A percentile compares a stretch with the other conserved stretches of the same genome.
Evolutionary conservation across 2,888 invertebrate genomes (phyloP).

Genomic region (Meghimatium bilineatum): DNA sequence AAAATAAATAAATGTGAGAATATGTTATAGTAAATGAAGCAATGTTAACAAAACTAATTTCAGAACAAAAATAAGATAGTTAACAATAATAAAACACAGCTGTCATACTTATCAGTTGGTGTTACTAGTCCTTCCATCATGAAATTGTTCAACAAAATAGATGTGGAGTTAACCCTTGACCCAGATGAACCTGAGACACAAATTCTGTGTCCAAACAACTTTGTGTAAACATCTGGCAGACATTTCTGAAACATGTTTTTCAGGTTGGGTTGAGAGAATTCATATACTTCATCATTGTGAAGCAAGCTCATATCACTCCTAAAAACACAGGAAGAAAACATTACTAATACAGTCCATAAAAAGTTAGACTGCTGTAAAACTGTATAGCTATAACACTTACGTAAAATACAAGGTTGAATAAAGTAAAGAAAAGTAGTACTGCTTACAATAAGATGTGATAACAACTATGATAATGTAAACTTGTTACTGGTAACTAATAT

Average conservation of each 20-base stretch:
- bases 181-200: not conserved
- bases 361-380: too few relatives aligned
- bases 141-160: not conserved
- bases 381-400: too few relatives aligned
- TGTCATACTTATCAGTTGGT: constrained; percentile 5
- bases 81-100: not conserved
- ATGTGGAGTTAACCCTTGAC: not conserved
- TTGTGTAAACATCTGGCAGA: constrained; percentile 23
- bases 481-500: too few relatives aligned
- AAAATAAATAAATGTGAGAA: too few relatives aligned
- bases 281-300: constrained; percentile 14
- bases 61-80: not conserved
- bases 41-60: too few relatives aligned
- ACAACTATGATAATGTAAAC: too few relatives aligned
- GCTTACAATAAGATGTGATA: too few relatives aligned
- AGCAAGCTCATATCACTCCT: constrained; percentile 12
- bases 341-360: not conserved
- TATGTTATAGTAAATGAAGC: too few relatives aligned
- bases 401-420: too few relatives aligned
- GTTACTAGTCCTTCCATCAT: constrained; percentile 3
- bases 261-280: not conserved
- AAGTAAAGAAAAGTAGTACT: too few relatives aligned
- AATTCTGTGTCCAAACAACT: not conserved
- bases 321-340: not conserved
- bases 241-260: not conserved